Evolutionary conservation across 2,888 invertebrate species (phyloP).

Genomic region (Meghimatium bilineatum): DNA sequence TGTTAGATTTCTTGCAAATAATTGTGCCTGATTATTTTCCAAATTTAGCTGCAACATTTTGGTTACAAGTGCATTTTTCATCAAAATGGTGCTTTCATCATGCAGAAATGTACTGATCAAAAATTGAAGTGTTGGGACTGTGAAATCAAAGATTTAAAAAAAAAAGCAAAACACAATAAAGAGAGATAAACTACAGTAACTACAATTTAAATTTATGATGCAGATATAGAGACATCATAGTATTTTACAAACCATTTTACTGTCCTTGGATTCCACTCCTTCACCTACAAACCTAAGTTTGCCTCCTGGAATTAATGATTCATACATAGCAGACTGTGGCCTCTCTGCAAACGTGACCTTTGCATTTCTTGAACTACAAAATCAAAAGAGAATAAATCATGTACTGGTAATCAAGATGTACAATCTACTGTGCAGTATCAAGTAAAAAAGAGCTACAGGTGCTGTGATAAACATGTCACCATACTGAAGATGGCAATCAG

Average conservation of each 20-base stretch:
- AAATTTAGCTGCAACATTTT: too few species aligned
- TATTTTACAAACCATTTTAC: not conserved
- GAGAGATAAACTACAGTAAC: not conserved
- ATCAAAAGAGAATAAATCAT: not conserved
- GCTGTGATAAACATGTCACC: too few species aligned
- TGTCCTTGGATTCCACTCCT: constrained; percentile 1
- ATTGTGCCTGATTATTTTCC: too few species aligned
- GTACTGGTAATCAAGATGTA: too few species aligned
- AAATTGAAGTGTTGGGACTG: not conserved
- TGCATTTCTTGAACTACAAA: not conserved
- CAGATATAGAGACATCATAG: not conserved
- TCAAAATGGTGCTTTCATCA: too few species aligned
- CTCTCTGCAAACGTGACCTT: not conserved
- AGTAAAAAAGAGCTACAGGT: too few species aligned
- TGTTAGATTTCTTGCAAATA: too few species aligned
- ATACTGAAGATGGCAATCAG: too few species aligned
- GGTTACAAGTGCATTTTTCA: too few species aligned
- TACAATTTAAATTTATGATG: not conserved
- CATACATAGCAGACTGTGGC: not conserved
- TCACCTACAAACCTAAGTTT: constrained; percentile 18
- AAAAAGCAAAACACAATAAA: not conserved
- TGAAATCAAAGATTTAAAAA: not conserved
- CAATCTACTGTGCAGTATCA: too few species aligned
- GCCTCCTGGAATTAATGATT: not conserved
- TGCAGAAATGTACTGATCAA: too few species aligned